Conservation (phyloP, 2,797 vertebrate species). For the Oryzias dopingdopingensis region DNA sequence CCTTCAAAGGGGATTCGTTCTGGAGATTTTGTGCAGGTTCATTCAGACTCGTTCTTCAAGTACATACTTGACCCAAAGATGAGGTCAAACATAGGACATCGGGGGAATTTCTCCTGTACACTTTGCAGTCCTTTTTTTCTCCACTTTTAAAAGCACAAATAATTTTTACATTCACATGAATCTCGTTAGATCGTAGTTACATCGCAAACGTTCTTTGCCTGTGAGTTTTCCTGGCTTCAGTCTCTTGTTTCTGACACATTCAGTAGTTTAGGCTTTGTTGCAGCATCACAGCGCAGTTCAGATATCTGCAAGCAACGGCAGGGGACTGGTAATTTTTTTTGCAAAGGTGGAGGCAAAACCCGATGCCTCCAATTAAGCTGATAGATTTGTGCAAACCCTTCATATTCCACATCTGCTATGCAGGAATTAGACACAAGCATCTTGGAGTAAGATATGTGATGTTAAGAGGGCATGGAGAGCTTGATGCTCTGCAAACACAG, state of each 20-base stretch:
- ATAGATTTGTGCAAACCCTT: slow-evolving; percentile 9
- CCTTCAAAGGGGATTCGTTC: slow-evolving; percentile 47
- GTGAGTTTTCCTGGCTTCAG: slow-evolving; percentile 43
- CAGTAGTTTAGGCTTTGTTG: slow-evolving; percentile 69
- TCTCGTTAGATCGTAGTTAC: slow-evolving; percentile 54
- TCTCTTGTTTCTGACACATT: slow-evolving; percentile 60
- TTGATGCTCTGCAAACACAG: slow-evolving; percentile 52
- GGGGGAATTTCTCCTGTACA: slow-evolving; percentile 40
- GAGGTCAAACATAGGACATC: slow-evolving; percentile 37
- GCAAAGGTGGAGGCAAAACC: not conserved
- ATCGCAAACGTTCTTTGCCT: slow-evolving; percentile 46
- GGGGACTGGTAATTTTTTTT: not conserved
- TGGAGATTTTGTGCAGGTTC: slow-evolving; percentile 38
- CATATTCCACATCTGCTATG: slow-evolving; percentile 1
- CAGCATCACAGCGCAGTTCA: slow-evolving; percentile 39
- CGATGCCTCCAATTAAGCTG: not conserved
- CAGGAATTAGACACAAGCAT: slow-evolving; percentile 30
- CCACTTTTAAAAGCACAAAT: slow-evolving; percentile 49
- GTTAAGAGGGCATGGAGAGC: slow-evolving; percentile 31
- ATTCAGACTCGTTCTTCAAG: slow-evolving; percentile 57
- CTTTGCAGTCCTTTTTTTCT: slow-evolving; percentile 44
- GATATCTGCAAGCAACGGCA: slow-evolving; percentile 27
- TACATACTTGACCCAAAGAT: slow-evolving; percentile 35
- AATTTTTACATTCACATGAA: slow-evolving; percentile 68
- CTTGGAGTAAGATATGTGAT: slow-evolving; percentile 9